Base-by-base conservation (phyloP, 2,888 invertebrate species). In the Agrenia bidenticulata region DNA sequence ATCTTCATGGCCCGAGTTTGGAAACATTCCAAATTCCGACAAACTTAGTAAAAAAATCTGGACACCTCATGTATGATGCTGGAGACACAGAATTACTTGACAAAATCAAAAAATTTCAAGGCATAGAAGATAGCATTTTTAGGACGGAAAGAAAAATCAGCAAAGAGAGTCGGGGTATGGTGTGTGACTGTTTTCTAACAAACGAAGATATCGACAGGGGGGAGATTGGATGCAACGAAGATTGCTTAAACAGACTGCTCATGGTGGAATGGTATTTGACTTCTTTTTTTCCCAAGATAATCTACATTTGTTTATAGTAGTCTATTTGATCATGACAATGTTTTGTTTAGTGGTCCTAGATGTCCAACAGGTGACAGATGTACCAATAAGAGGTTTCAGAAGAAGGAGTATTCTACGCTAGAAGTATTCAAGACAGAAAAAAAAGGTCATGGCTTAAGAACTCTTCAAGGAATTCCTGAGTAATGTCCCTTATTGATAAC, bases 241-340 rank as follows among this genome's bases (percentile, higher is more conserved):
- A 96, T 81, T 98, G 98, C 81, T 85, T 98, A 39, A 98, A 98
- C 83, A 87, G 96, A 78, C 85, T 97, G 79, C 86, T 98, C n/a
- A 92, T 96, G 90, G 96, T 98, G 79, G 98, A 98, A 85, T 98
- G 94, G 93, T 92, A 83, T 82, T 81, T 77, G 66, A 63, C 66
- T 62, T 51, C 23, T 17, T 54, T 39, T 37, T 17, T 62, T 21
- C 51, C 17, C 42, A 26, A 9, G 11, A 17, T 39, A 39, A 39
- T 11, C 9, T 39, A 39, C 9, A 11, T 11, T 39, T 15, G 39
- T 15, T 39, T 9, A 15, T 39, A 39, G 15, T 39, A 11, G 39
- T 11, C 15, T 11, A 39, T 9, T 39, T 39, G 39, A n/a, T n/a
- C n/a, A n/a, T n/a, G 39, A 15, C 39, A 15, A 11, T 39, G 7